Evolutionary conservation across 2,888 invertebrate species (phyloP).

Genomic region (Myopa testacea): DNA sequence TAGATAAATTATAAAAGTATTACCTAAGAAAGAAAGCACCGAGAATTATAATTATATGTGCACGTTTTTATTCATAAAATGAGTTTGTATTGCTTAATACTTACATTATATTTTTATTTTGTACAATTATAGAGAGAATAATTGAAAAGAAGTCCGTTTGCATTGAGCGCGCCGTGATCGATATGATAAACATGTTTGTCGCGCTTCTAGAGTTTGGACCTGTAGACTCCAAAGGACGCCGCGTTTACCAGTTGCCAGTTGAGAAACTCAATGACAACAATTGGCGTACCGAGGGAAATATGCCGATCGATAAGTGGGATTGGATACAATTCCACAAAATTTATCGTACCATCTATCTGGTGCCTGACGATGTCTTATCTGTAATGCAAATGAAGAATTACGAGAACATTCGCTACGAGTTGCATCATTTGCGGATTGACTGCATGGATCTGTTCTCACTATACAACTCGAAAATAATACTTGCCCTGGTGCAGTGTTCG

Average conservation of each 20-base stretch:
- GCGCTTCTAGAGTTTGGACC: conserved; percentile 67
- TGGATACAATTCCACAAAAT: conserved; percentile 66
- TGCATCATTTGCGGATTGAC: conserved; percentile 75
- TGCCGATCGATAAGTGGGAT: conserved; percentile 66
- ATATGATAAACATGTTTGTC: conserved; percentile 82
- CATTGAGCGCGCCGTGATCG: conserved; percentile 81
- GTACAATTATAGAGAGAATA: conserved; percentile 63
- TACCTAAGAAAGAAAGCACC: not conserved
- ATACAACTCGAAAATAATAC: conserved; percentile 81
- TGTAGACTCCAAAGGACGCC: conserved; percentile 71
- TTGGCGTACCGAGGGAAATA: conserved; percentile 65
- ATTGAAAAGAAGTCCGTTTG: conserved; percentile 74
- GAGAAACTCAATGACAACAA: conserved; percentile 68
- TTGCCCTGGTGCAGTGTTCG: conserved; percentile 80
- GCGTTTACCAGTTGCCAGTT: conserved; percentile 74
- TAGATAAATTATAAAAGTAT: no score
- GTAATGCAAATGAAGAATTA: conserved; percentile 72
- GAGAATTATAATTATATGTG: not conserved
- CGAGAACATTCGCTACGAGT: conserved; percentile 74
- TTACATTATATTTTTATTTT: not conserved
- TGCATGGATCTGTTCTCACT: conserved; percentile 85
- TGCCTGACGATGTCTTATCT: conserved; percentile 57
- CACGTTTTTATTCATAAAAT: not conserved
- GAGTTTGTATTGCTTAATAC: not conserved
- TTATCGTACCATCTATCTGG: conserved; percentile 61